Percentiles rank a stretch among this genome's conserved stretches.
Evolutionary conservation across 2,113 vertebrate genomes (phyloP).

Genomic region (Hystrix cristata): DNA sequence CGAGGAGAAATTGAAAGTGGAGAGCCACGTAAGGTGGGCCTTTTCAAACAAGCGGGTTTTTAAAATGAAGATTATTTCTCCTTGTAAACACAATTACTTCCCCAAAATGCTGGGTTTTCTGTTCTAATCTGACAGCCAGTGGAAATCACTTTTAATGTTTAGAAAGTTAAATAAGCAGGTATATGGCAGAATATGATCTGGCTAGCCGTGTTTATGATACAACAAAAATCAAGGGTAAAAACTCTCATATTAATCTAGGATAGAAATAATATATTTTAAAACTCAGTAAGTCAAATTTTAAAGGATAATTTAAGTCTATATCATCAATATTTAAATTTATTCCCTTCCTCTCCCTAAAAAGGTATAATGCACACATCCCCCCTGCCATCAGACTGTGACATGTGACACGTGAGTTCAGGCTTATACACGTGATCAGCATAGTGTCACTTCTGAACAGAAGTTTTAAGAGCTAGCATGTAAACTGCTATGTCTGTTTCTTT

Average conservation of each 20-base stretch:
- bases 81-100: not conserved
- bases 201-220: not conserved
- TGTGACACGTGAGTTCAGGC: not conserved
- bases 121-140: not conserved
- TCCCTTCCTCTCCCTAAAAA: not conserved
- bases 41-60: not conserved
- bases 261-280: not conserved
- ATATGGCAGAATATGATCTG: not conserved
- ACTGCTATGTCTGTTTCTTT: not conserved
- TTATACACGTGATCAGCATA: not conserved
- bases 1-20: not conserved
- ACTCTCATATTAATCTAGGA: not conserved
- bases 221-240: not conserved
- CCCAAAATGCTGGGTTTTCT: not conserved
- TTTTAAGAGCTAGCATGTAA: not conserved
- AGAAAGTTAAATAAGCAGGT: not conserved
- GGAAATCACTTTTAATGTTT: not conserved
- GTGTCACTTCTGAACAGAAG: not conserved
- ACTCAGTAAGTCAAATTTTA: not conserved
- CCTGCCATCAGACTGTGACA: rapidly evolving
- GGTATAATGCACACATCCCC: rapidly evolving
- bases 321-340: not conserved
- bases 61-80: not conserved
- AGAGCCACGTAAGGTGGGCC: rapidly evolving
- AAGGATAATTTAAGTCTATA: not conserved